Conservation (phyloP, 2,797 vertebrate genomes). For the Margarornis squamiger region DNA sequence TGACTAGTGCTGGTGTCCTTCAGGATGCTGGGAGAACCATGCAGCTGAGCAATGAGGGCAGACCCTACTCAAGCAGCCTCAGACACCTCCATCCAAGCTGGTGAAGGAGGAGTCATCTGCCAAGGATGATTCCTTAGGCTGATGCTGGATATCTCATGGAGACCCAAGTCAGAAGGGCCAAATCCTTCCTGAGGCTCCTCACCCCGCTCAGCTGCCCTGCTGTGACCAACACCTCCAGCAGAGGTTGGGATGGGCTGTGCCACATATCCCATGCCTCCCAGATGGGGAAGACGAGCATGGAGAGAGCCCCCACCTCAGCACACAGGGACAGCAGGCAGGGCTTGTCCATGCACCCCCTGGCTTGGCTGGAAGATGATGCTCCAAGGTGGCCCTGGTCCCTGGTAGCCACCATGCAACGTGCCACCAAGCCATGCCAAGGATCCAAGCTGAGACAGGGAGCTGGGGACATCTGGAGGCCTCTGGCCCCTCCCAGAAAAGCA, state of each 20-base stretch:
- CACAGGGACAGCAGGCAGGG: background rate
- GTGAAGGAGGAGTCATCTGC: background rate
- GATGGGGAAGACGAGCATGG: rapidly evolving
- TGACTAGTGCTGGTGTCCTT: background rate
- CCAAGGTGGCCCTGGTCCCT: background rate
- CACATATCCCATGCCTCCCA: background rate
- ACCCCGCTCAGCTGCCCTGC: background rate
- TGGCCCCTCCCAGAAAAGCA: background rate
- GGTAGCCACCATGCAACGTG: background rate
- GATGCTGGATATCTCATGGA: background rate
- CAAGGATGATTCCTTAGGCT: background rate
- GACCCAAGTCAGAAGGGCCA: background rate
- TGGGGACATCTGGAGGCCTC: background rate
- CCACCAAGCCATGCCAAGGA: rapidly evolving
- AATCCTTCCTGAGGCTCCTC: background rate
- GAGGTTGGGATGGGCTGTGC: background rate
- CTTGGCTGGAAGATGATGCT: background rate
- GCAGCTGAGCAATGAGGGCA: background rate
- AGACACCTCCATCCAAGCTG: background rate
- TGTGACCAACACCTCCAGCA: background rate
- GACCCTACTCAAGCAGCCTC: background rate
- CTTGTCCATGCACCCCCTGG: background rate
- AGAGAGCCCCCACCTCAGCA: background rate
- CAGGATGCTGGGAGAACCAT: background rate
- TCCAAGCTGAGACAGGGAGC: background rate